Base-by-base conservation (phyloP, 30 jellyfish, hydroid and myxozoan species). In the Hydractinia echinata region DNA sequence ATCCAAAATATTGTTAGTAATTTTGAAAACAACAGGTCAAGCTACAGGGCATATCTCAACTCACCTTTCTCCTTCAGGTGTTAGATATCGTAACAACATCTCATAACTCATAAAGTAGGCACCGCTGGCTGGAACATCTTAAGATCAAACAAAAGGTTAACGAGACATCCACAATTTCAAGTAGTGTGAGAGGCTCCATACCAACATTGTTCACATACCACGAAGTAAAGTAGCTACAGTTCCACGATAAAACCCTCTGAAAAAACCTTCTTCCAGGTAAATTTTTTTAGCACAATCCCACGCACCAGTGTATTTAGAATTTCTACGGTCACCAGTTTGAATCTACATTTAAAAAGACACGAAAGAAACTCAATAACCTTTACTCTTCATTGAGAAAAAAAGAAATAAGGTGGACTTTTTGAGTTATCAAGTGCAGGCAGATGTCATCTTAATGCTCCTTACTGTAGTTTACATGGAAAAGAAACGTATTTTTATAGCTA, bases 101-200 rank as follows among this genome's bases (percentile, higher is more conserved):
- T 93, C 99, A 81, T 93, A 93, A 2, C 96, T 89, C 95, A 84
- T 87, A 76, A 93, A 93, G 79, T 93, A 93, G 89, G 94, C 86
- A 19, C 96, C 99, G 84, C 97, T 88, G 5, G 92, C 96, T 16
- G 99, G 99, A 44, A 93, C 96, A 84, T 93, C 99, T 93, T 11
- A 20, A 64, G 15, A 7, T 14, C 21, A 7, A 64, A 13, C 39
- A 51, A 64, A n/a, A 30, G 44, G 44, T 30, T 30, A 30, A 30
- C 44, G 44, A 30, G 44, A 30, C 44, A 30, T 30, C n/a, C 44
- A 30, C 44, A 30, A 30, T 30, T 30, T 30, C 44, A 30, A 30
- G 15, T 11, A 58, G 19, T 11, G 69, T 3, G 1, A 51, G 16
- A 6, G 74, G 39, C 1, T 3, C 19, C 18, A 64, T 6, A 8